Conservation (phyloP, 2,888 invertebrate genomes). For the Pemphredon lugubris region DNA sequence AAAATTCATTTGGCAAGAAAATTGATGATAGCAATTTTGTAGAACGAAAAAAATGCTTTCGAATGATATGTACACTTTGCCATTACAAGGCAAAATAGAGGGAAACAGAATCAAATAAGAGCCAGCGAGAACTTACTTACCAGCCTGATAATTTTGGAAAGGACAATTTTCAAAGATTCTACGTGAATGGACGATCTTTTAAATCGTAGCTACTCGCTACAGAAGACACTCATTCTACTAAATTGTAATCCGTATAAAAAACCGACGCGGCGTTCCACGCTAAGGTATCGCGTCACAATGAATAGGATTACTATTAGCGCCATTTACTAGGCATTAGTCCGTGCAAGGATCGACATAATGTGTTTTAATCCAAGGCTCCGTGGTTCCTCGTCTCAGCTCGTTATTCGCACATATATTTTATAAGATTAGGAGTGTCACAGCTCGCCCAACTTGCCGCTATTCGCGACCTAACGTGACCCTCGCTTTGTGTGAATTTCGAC, state of each 20-base stretch:
- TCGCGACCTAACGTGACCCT: constrained; percentile 21
- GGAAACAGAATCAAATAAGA: too few species aligned
- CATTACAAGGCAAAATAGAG: not conserved
- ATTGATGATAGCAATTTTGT: too few species aligned
- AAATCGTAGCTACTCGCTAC: constrained; percentile 2
- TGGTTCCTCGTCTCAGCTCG: constrained; percentile 28
- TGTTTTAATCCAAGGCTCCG: constrained; percentile 53
- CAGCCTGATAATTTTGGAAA: too few species aligned
- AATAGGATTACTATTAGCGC: constrained; percentile 66
- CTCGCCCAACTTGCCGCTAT: constrained; percentile 46
- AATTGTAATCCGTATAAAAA: constrained; percentile 32
- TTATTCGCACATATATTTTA: constrained; percentile 65
- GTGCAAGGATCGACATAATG: constrained; percentile 33
- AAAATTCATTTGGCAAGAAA: too few species aligned
- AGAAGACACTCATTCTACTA: constrained; percentile 5
- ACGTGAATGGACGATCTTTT: not conserved
- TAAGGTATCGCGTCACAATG: constrained; percentile 35
- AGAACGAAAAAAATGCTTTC: too few species aligned
- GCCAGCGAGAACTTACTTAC: too few species aligned
- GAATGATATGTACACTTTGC: too few species aligned
- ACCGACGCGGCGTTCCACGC: constrained; percentile 6
- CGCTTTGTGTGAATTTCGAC: constrained; percentile 19
- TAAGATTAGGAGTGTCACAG: constrained; percentile 65
- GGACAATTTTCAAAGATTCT: not conserved
- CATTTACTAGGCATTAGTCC: constrained; percentile 53